phyloP scores from a whole-genome alignment of 2,888 invertebrate species.

The Cheilosia soror region DNA sequence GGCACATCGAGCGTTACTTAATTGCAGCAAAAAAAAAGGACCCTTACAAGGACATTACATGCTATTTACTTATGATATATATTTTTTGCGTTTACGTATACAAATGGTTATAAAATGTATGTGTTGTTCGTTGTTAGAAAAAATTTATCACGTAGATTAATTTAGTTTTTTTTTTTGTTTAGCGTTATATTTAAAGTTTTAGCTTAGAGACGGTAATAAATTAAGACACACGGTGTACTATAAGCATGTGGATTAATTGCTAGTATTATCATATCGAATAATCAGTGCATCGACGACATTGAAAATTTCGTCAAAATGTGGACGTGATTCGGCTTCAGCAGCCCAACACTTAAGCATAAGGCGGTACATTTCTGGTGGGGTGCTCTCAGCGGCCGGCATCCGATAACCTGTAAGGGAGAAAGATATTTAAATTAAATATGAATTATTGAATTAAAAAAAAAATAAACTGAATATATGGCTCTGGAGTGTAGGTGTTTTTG shows the following conservation, averaged over 20 bases:
- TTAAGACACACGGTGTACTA: constrained; percentile 66
- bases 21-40: constrained; percentile 28
- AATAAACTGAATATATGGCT: no score
- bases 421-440: neutral
- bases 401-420: constrained; percentile 89
- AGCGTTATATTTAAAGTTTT: constrained; percentile 9
- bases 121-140: constrained; percentile 62
- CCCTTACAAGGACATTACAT: constrained; percentile 33
- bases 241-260: constrained; percentile 62
- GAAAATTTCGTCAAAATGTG: constrained; percentile 95
- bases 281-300: constrained; percentile 89
- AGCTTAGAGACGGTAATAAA: constrained; percentile 64
- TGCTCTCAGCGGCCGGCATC: constrained; percentile 95
- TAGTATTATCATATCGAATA: constrained; percentile 81
- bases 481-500: no score
- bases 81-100: constrained; percentile 40
- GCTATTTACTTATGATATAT: constrained; percentile 29
- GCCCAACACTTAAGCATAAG: constrained; percentile 97
- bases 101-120: constrained; percentile 51
- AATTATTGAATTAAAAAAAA: neutral
- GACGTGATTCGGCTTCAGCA: constrained; percentile 95
- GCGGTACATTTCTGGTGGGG: constrained; percentile 94
- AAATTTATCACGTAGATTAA: constrained; percentile 47
- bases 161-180: constrained; percentile 9
- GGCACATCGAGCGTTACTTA: constrained; percentile 64